Conservation (phyloP, 2,888 invertebrate species). For the Stictocephala bisonia region DNA sequence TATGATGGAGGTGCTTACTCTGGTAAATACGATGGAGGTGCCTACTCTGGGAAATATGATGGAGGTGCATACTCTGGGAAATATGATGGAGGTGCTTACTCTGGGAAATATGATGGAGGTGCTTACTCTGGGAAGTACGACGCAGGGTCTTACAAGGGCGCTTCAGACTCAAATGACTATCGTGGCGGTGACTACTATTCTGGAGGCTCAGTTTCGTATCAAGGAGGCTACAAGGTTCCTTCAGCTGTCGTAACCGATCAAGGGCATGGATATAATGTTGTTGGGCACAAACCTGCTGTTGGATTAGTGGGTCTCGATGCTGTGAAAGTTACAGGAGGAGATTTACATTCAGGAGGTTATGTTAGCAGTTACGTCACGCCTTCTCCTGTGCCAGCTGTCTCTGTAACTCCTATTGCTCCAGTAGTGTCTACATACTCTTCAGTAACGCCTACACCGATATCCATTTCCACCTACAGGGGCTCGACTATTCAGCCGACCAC, state of each 20-base stretch:
- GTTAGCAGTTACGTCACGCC: conserved; percentile 39
- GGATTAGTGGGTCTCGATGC: conserved; percentile 28
- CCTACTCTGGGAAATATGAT: conserved; percentile 32
- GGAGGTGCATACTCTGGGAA: conserved; percentile 25
- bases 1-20: not conserved
- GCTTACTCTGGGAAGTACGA: conserved; percentile 28
- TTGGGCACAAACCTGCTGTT: conserved; percentile 27
- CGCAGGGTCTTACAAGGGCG: conserved; percentile 17
- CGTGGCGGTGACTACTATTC: conserved; percentile 13
- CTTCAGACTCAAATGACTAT: not conserved
- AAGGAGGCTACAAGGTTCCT: conserved; percentile 33
- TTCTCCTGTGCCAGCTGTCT: conserved; percentile 43
- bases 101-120: conserved; percentile 23
- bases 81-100: conserved; percentile 33
- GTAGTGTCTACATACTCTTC: conserved; percentile 31
- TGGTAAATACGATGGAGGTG: conserved; percentile 31
- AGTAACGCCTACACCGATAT: conserved; percentile 32
- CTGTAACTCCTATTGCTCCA: conserved; percentile 24
- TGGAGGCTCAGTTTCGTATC: not conserved
- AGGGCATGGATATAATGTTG: not conserved
- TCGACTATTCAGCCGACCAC: conserved; percentile 42
- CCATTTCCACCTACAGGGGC: conserved; percentile 2
- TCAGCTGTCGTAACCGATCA: conserved; percentile 2
- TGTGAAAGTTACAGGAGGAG: conserved; percentile 32
- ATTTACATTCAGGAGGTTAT: conserved; percentile 6